Evolutionary conservation across 2,113 vertebrate species (phyloP).

Genomic region (Ramphastos sulfuratus): DNA sequence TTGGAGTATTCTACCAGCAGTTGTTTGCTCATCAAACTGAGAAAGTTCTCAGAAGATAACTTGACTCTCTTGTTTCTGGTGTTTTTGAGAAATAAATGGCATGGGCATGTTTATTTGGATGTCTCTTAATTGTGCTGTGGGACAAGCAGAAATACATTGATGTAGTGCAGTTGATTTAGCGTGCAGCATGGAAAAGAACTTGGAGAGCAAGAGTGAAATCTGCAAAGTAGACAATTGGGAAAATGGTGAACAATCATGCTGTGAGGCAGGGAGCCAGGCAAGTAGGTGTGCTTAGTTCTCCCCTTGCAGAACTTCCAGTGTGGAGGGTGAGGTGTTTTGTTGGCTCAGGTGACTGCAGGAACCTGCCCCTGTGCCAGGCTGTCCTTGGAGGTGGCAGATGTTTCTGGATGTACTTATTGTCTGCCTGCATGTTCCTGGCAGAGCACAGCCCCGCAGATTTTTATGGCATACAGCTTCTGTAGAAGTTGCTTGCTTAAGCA

Average conservation of each 20-base stretch:
- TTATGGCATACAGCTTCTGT: neutral
- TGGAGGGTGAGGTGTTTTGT: neutral
- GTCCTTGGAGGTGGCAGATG: too few relatives aligned
- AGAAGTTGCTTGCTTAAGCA: neutral
- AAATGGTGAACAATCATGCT: neutral
- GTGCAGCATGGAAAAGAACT: neutral
- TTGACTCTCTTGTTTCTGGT: slow-evolving; percentile 13
- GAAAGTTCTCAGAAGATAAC: slow-evolving; percentile 6
- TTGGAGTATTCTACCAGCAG: neutral
- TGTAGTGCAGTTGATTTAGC: neutral
- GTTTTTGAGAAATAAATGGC: slow-evolving; percentile 57
- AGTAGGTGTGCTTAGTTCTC: neutral
- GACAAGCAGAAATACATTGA: neutral
- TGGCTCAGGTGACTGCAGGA: neutral
- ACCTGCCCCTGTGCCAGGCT: neutral
- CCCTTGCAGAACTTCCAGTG: too few relatives aligned
- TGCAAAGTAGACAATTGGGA: neutral
- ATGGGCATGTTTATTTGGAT: slow-evolving; percentile 6
- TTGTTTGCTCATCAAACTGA: slow-evolving; percentile 8
- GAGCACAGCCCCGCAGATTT: neutral
- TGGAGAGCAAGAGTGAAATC: neutral
- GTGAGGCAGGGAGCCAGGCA: neutral
- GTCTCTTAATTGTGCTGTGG: slow-evolving; percentile 14
- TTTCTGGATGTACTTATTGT: neutral
- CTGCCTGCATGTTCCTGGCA: neutral